Evolutionary conservation across 23 tunicate species (phyloP).

Genomic region (Phallusia fumigata): DNA sequence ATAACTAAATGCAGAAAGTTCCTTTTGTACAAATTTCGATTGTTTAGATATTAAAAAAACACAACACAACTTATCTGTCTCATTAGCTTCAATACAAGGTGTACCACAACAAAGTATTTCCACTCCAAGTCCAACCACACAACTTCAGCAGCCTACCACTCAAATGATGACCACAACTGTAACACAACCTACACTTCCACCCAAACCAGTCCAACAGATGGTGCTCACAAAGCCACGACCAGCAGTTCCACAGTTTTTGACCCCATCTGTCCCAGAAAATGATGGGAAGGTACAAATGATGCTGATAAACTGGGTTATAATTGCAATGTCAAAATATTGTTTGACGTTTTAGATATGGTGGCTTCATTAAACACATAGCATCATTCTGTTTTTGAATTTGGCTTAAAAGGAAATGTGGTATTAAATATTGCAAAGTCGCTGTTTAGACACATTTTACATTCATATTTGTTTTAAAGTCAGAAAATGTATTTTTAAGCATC

Average conservation of each 20-base stretch:
- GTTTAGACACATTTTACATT: no score
- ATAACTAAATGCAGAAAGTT: background rate
- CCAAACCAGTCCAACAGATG: slow-evolving; percentile 26
- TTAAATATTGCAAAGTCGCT: no score
- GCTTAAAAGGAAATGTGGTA: no score
- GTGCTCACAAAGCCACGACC: slow-evolving; percentile 42
- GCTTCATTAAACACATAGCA: no score
- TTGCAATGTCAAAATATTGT: no score
- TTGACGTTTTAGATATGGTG: no score
- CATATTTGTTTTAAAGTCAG: no score
- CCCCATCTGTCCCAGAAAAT: slow-evolving; percentile 28
- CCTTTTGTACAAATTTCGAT: background rate
- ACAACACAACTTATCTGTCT: background rate
- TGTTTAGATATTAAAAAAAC: background rate
- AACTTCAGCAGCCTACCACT: slow-evolving; percentile 9
- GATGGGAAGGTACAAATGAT: slow-evolving; percentile 38
- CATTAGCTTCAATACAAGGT: slow-evolving; percentile 29
- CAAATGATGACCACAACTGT: background rate
- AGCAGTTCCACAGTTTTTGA: slow-evolving; percentile 37
- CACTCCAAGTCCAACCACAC: background rate
- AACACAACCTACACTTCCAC: background rate
- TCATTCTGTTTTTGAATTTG: no score
- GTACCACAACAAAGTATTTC: slow-evolving; percentile 11
- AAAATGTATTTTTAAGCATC: no score
- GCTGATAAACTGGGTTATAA: no score